These are phyloP conservation scores for Strix uralensis DNA, from an alignment of 2,113 vertebrate genomes.

Conservation along the genomic window DNA sequence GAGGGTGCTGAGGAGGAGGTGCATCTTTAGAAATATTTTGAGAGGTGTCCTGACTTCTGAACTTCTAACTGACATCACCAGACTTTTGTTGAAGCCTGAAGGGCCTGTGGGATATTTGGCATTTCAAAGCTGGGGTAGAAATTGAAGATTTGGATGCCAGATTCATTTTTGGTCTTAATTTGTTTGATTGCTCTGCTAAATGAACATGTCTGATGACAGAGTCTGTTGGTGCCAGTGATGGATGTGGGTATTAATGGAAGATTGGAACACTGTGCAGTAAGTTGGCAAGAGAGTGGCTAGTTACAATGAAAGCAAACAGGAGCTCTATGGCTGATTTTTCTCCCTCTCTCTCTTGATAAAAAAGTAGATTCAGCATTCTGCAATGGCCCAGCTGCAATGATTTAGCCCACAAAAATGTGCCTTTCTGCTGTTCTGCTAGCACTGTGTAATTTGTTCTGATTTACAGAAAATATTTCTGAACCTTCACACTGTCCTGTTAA, in stretches of 20 bases:
- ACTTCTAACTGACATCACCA: neutral
- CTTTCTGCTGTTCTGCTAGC: neutral
- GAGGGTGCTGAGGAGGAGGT: neutral
- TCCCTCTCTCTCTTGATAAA: neutral
- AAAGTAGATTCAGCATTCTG: neutral
- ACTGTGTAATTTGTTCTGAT: constrained; percentile 17
- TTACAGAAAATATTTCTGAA: neutral
- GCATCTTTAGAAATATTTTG: neutral
- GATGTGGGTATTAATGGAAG: neutral
- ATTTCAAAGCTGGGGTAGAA: neutral
- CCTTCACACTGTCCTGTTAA: neutral
- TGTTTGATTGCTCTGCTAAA: neutral
- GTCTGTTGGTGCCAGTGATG: neutral
- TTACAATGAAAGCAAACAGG: neutral
- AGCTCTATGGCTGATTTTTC: neutral
- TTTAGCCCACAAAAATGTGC: neutral
- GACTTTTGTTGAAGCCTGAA: neutral
- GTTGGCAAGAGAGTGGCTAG: neutral
- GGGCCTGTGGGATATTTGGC: neutral
- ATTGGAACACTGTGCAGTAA: neutral
- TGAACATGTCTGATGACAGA: neutral
- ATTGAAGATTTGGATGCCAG: neutral
- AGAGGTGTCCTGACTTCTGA: neutral
- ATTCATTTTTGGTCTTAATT: neutral
- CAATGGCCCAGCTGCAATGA: neutral